phyloP scores from a whole-genome alignment of 2,113 vertebrate species.

The Turnix velox region DNA sequence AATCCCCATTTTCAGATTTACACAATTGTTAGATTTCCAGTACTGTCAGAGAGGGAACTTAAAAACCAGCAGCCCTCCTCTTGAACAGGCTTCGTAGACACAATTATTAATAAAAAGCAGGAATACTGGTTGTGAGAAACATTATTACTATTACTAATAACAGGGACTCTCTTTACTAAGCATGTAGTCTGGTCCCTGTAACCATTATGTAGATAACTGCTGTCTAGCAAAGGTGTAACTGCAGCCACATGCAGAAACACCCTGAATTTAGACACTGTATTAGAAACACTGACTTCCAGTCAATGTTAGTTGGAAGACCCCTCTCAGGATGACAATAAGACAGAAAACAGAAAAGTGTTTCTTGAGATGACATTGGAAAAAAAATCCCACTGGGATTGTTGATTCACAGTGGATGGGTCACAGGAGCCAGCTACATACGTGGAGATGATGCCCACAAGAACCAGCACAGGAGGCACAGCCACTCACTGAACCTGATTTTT shows the following conservation, averaged over 20 bases:
- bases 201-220: not conserved
- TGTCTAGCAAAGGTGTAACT: not conserved
- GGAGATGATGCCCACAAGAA: not conserved
- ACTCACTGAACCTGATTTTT: too few relatives aligned
- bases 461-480: not conserved
- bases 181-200: not conserved
- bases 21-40: not conserved
- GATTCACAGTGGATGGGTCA: rapidly evolving
- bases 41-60: not conserved
- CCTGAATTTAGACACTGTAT: not conserved
- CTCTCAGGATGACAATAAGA: not conserved
- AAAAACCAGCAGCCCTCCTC: not conserved
- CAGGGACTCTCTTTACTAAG: not conserved
- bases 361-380: not conserved
- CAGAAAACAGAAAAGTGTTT: not conserved
- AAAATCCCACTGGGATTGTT: not conserved
- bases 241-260: rapidly evolving
- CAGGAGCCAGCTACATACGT: not conserved
- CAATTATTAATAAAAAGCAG: not conserved
- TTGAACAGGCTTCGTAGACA: not conserved
- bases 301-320: not conserved
- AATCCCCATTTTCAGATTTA: not conserved
- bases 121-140: not conserved
- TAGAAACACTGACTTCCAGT: not conserved
- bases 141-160: not conserved